A percentile compares a stretch with the other conserved stretches of the same genome.
These are phyloP conservation scores for Hippocampus kuda DNA, from an alignment of 2,797 vertebrate genomes.

Conservation along the genomic window DNA sequence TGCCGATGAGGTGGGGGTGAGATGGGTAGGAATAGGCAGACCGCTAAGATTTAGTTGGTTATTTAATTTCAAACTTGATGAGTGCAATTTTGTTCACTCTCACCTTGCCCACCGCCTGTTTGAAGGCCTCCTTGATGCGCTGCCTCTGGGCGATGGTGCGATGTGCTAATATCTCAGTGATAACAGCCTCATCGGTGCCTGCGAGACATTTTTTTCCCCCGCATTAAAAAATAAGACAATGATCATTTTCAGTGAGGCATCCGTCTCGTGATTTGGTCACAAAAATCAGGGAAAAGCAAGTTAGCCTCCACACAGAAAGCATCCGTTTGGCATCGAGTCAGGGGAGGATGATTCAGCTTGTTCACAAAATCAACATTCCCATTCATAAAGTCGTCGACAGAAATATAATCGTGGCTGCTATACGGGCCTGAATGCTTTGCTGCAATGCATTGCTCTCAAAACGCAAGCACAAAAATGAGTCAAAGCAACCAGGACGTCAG, in stretches of 20 bases:
- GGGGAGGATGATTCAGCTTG: conserved; percentile 37
- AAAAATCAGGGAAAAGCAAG: conserved; percentile 1
- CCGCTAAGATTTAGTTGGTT: too few species aligned
- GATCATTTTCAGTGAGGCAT: not conserved
- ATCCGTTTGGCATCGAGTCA: conserved; percentile 51
- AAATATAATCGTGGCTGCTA: conserved; percentile 4
- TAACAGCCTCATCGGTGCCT: conserved; percentile 85
- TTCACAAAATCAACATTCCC: conserved; percentile 39
- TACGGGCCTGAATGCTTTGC: not conserved
- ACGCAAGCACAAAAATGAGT: not conserved
- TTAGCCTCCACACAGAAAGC: conserved; percentile 21
- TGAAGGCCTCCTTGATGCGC: conserved; percentile 82
- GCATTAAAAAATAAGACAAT: not conserved
- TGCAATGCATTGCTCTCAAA: not conserved
- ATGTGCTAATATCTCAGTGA: conserved; percentile 69
- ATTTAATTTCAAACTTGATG: too few species aligned
- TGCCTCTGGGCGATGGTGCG: conserved; percentile 82
- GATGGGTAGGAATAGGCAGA: too few species aligned
- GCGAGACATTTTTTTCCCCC: conserved; percentile 15
- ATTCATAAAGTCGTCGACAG: not conserved
- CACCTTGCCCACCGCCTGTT: conserved; percentile 84
- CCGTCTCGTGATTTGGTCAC: not conserved
- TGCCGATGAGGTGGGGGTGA: too few species aligned
- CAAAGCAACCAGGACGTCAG: conserved; percentile 8
- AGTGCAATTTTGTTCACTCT: conserved; percentile 30